These are phyloP conservation scores for Verasper variegatus DNA, from an alignment of 2,113 vertebrate genomes.

Conservation along the genomic window DNA sequence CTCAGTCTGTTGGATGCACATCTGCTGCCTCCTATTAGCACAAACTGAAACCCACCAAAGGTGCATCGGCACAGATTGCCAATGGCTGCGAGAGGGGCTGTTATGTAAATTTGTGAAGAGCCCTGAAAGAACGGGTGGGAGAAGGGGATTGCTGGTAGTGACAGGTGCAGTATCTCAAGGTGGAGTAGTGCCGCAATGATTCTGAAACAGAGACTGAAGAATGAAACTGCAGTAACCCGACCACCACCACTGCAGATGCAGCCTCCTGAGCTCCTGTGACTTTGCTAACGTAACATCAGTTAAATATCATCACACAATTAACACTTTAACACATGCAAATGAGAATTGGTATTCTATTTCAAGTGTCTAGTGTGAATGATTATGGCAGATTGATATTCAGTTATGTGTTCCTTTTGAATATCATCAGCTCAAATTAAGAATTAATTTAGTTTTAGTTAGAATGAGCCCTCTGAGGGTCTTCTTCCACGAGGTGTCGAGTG, in stretches of 20 bases:
- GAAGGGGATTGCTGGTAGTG: background rate
- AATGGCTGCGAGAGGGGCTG: background rate
- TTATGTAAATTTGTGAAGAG: conserved; percentile 37
- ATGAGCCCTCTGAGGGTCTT: no score
- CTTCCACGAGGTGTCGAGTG: no score
- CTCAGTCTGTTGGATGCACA: conserved; percentile 18
- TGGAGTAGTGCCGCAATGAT: background rate
- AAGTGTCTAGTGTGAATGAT: no score
- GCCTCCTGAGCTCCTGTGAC: background rate
- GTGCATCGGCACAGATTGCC: background rate
- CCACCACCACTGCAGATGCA: background rate
- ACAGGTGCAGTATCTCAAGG: conserved; percentile 1
- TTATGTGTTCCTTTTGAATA: no score
- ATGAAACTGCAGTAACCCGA: no score
- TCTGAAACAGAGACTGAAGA: background rate
- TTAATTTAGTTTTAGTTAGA: no score
- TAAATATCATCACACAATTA: no score
- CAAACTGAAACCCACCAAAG: conserved; percentile 14
- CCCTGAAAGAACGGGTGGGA: background rate
- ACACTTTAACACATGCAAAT: no score
- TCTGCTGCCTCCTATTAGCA: conserved; percentile 4
- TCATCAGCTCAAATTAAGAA: no score
- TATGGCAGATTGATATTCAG: no score
- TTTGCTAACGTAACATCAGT: background rate
- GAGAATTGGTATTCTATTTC: no score